Evolutionary conservation across 2,888 invertebrate species (phyloP).

Genomic region (Apamea sordens): DNA sequence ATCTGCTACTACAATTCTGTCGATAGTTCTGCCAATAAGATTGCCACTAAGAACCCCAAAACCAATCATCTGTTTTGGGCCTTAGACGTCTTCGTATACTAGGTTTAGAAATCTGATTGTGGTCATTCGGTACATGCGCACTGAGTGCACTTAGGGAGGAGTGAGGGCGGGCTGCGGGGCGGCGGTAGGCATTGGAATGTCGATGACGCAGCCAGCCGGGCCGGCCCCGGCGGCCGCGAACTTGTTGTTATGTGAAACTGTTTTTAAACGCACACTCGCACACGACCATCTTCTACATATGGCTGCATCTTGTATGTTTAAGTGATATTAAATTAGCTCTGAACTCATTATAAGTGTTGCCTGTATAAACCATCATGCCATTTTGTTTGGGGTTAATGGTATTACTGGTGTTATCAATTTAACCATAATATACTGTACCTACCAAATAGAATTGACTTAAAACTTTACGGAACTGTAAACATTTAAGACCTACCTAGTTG

Average conservation of each 20-base stretch:
- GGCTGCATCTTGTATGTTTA: conserved; percentile 46
- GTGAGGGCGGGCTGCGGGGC: conserved; percentile 72
- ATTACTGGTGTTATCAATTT: background rate
- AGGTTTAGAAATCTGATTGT: conserved; percentile 81
- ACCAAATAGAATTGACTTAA: background rate
- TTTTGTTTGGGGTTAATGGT: background rate
- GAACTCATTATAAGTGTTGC: conserved; percentile 3
- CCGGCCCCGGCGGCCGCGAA: conserved; percentile 81
- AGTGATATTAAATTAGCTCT: conserved; percentile 42
- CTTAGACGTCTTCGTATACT: conserved; percentile 21
- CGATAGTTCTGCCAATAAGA: background rate
- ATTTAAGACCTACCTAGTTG: background rate
- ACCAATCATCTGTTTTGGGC: conserved; percentile 33
- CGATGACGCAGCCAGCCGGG: conserved; percentile 87
- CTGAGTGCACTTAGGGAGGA: conserved; percentile 77
- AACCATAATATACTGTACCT: background rate
- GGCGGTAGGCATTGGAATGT: conserved; percentile 86
- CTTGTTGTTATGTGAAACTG: conserved; percentile 88
- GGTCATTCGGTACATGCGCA: conserved; percentile 86
- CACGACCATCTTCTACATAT: conserved; percentile 69
- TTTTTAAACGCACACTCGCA: conserved; percentile 79
- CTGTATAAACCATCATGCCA: background rate
- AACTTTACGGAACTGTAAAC: background rate
- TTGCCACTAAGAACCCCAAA: background rate
- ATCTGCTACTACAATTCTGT: conserved; percentile 1